Percentiles rank a stretch among this genome's conserved stretches.
Evolutionary conservation across 2,113 vertebrate species (phyloP).

Genomic region (Pyxicephalus adspersus): DNA sequence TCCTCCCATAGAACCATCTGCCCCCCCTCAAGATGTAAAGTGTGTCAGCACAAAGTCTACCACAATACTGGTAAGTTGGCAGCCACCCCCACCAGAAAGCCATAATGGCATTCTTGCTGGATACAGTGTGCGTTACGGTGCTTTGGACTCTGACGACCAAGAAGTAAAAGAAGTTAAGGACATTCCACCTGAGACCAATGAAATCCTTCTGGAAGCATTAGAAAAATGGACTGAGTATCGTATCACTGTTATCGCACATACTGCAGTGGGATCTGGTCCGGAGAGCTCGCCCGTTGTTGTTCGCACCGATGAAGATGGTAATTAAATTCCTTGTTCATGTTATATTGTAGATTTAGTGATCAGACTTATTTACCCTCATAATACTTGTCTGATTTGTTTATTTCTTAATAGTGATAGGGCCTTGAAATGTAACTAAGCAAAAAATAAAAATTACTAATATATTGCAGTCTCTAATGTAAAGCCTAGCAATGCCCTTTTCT

Average conservation of each 20-base stretch:
- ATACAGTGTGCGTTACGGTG: slow-evolving; percentile 91
- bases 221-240: slow-evolving; percentile 97
- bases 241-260: slow-evolving; percentile 87
- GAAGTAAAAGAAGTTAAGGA: slow-evolving; percentile 81
- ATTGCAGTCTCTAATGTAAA: too few relatives aligned
- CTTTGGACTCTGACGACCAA: slow-evolving; percentile 81
- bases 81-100: slow-evolving; percentile 86
- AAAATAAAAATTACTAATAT: too few relatives aligned
- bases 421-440: too few relatives aligned
- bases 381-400: too few relatives aligned
- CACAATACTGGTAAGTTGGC: slow-evolving; percentile 98
- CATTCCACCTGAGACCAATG: slow-evolving; percentile 78
- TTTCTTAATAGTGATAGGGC: too few relatives aligned
- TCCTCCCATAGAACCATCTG: slow-evolving; percentile 92
- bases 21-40: slow-evolving; percentile 97
- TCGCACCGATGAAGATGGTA: slow-evolving; percentile 97
- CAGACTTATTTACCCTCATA: not conserved
- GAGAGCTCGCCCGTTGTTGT: slow-evolving; percentile 87
- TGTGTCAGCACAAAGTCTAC: slow-evolving; percentile 95
- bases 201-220: slow-evolving; percentile 87
- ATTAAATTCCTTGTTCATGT: slow-evolving; percentile 29
- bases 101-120: slow-evolving; percentile 93
- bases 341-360: not conserved
- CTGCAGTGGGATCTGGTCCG: slow-evolving; percentile 87
- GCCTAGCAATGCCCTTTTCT: too few relatives aligned